Percentiles rank a stretch among this genome's conserved stretches.
Evolutionary conservation across 2,113 vertebrate species (phyloP).

Genomic region (Gasterosteus nipponicus): DNA sequence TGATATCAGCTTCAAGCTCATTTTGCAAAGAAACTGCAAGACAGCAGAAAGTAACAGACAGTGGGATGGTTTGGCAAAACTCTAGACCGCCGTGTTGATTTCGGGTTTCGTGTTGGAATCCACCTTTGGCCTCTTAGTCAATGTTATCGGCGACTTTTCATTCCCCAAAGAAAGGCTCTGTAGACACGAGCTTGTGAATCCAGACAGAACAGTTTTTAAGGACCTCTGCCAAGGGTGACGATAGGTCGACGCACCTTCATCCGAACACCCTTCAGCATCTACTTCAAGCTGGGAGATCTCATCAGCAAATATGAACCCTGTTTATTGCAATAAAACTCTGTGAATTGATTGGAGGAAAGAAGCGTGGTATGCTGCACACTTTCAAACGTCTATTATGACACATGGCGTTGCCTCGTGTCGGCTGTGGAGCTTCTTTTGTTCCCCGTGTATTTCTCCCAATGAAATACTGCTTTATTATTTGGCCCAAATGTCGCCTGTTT

Average conservation of each 20-base stretch:
- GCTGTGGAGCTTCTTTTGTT: constrained; percentile 1
- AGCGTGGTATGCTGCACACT: not conserved
- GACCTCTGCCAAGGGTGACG: not conserved
- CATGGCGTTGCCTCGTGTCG: not conserved
- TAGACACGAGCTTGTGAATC: not conserved
- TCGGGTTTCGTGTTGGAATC: not conserved
- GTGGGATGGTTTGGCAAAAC: constrained; percentile 4
- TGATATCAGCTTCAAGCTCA: constrained; percentile 35
- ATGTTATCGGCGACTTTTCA: not conserved
- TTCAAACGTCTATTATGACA: constrained; percentile 4
- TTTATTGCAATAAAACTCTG: not conserved
- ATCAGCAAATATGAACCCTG: not conserved
- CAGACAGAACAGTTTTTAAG: not conserved
- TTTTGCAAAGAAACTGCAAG: constrained; percentile 33
- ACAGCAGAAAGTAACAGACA: constrained; percentile 5
- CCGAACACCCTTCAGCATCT: not conserved
- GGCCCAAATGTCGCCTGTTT: not conserved
- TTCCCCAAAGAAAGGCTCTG: not conserved
- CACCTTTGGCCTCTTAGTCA: not conserved
- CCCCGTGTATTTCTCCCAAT: constrained; percentile 6
- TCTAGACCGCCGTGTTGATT: not conserved
- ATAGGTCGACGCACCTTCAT: not conserved
- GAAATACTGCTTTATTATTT: constrained; percentile 36
- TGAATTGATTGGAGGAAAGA: not conserved
- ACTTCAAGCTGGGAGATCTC: not conserved